Base-by-base conservation (phyloP, 92 coral and sea anemone species). In the Phenganax stokvisi region DNA sequence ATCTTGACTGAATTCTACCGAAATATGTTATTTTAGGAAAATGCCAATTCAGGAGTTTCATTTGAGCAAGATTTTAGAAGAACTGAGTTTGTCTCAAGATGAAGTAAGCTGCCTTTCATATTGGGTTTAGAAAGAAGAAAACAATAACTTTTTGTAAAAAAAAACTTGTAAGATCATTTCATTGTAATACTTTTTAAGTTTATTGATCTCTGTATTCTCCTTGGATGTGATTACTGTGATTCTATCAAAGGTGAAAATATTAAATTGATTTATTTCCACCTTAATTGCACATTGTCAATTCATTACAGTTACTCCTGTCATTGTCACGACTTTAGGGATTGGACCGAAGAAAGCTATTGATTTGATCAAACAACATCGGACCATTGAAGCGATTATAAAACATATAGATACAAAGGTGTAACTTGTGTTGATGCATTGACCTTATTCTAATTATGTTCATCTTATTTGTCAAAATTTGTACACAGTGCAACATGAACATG, bases 321-420 rank as follows among this genome's bases (percentile, higher is more conserved):
- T 29, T 11, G 47, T 12, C 51, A 52, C 44, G 37, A 12, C 60
- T 69, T 0, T 66, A 91, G 98, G 98, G 44, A 90, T 94, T 85
- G 98, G 98, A 53, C 98, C 98, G 44, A 94, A 94, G 84, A 83
- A 97, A 77, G 97, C 98, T 68, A 90, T 94, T 63, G 98, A 94
- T 74, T 84, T 94, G 31, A 91, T 94, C 29, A 88, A 70, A 78
- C 94, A 94, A 75, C 81, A 94, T 84, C 88, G 88, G 57, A 85
- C 90, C 13, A 94, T 94, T 68, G 98, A 94, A 54, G 91, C 87
- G 65, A 84, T 94, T 57, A 25, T 94, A 75, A 91, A 89, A 76
- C 92, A 94, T 44, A 82, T 94, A 65, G 98, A 94, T 58, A 75
- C 97, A 51, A 89, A 83, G 86, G 97, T 93, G 31, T 3, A 11